Evolutionary conservation across 2,797 vertebrate genomes (phyloP).

Genomic region (Peromyscus melanophrys): DNA sequence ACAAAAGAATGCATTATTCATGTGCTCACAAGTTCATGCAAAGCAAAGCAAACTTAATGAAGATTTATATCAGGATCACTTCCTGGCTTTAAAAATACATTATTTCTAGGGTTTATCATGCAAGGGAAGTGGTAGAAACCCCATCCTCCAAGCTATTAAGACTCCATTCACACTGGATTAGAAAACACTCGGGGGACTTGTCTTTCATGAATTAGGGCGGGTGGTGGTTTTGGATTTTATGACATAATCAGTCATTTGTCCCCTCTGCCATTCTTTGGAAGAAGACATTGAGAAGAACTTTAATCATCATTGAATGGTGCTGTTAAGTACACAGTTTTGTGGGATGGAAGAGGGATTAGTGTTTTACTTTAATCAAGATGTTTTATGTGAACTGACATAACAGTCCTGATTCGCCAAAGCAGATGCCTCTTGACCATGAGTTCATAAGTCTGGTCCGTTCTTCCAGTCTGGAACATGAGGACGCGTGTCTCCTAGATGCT

Average conservation of each 20-base stretch:
- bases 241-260: constrained; percentile 59
- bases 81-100: constrained; percentile 68
- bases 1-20: constrained; percentile 72
- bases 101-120: constrained; percentile 58
- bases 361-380: neutral
- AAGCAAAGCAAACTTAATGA: constrained; percentile 71
- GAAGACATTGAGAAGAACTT: constrained; percentile 24
- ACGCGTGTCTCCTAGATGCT: neutral
- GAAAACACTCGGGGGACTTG: neutral
- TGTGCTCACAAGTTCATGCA: constrained; percentile 50
- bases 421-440: neutral
- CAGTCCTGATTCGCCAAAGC: neutral
- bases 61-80: constrained; percentile 75
- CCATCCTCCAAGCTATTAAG: constrained; percentile 57
- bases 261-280: constrained; percentile 25
- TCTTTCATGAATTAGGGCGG: constrained; percentile 36
- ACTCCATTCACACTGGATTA: constrained; percentile 56
- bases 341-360: neutral
- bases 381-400: constrained; percentile 42
- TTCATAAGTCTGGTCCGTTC: neutral
- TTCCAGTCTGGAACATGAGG: neutral
- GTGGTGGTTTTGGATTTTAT: constrained; percentile 34
- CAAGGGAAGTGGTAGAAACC: constrained; percentile 69
- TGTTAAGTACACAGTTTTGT: constrained; percentile 29
- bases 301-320: constrained; percentile 10